These are phyloP conservation scores for Parapristionchus giblindavisi DNA, from an alignment of 2,888 invertebrate species.

Conservation along the genomic window DNA sequence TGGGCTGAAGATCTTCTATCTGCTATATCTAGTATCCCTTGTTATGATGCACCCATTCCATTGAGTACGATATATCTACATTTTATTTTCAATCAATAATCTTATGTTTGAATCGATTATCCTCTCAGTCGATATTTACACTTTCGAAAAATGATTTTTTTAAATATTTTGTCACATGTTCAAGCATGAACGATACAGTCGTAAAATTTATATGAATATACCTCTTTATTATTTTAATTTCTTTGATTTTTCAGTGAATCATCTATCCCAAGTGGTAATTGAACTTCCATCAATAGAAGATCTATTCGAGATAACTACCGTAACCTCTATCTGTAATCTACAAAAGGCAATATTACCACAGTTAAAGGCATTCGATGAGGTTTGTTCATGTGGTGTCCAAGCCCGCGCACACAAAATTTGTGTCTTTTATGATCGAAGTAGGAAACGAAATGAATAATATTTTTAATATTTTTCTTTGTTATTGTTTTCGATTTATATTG, in stretches of 20 bases:
- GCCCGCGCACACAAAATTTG: no score
- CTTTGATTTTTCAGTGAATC: conserved; percentile 61
- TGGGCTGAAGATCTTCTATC: conserved; percentile 65
- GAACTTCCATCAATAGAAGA: conserved; percentile 54
- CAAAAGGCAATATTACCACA: conserved; percentile 49
- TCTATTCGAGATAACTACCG: conserved; percentile 55
- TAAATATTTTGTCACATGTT: no score
- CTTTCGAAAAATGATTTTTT: no score
- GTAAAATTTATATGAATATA: no score
- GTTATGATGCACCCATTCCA: conserved; percentile 67
- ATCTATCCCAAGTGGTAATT: conserved; percentile 63
- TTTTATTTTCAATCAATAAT: no score
- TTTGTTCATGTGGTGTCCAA: no score
- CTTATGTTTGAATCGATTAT: conserved; percentile 63
- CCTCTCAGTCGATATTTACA: conserved; percentile 64
- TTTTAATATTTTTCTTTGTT: neutral
- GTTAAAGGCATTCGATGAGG: conserved; percentile 51
- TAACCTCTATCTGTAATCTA: conserved; percentile 59
- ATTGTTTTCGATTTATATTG: neutral
- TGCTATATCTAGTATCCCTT: conserved; percentile 61
- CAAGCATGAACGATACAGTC: no score
- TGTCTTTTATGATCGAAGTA: neutral
- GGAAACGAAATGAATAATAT: neutral
- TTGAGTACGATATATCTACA: conserved; percentile 45
- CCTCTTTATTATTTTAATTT: neutral